Conservation (phyloP, 2,113 vertebrate genomes). For the Plotosus lineatus region DNA sequence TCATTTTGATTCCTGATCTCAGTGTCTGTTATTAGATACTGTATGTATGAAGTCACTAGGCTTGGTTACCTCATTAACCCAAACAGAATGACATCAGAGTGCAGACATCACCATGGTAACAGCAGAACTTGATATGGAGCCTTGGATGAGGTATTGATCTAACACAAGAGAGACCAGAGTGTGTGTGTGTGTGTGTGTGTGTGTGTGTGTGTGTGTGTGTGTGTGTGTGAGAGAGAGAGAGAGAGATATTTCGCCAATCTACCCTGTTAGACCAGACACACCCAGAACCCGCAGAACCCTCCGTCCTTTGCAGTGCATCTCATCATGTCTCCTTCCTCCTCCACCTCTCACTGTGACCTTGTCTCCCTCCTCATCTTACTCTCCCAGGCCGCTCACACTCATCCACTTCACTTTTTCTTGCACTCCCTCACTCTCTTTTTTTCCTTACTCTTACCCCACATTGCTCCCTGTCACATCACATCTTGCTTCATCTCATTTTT, state of each 20-base stretch:
- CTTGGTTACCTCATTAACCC: slow-evolving; percentile 20
- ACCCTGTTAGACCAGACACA: neutral
- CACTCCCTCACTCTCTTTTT: slow-evolving; percentile 43
- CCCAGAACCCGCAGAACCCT: neutral
- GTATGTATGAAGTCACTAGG: neutral
- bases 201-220: neutral
- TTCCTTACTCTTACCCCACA: slow-evolving; percentile 57
- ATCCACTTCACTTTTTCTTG: slow-evolving; percentile 27
- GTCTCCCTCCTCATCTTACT: slow-evolving; percentile 27
- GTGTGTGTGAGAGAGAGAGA: neutral
- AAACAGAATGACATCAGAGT: slow-evolving; percentile 34
- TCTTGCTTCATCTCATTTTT: slow-evolving; percentile 19
- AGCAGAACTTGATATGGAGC: slow-evolving; percentile 24
- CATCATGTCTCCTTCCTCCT: neutral
- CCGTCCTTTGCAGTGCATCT: neutral
- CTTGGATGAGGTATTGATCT: slow-evolving; percentile 30
- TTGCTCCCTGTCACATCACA: slow-evolving; percentile 49
- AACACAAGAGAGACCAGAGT: neutral
- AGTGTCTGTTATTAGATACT: neutral
- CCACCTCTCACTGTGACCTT: slow-evolving; percentile 1
- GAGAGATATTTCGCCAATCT: neutral
- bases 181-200: slow-evolving; percentile 9
- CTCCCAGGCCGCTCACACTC: slow-evolving; percentile 27
- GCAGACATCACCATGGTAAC: slow-evolving; percentile 32
- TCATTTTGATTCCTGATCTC: neutral